Percentiles rank a stretch among this genome's conserved stretches.
These are phyloP conservation scores for Bucco capensis DNA, from an alignment of 2,113 vertebrate species.

Conservation along the genomic window DNA sequence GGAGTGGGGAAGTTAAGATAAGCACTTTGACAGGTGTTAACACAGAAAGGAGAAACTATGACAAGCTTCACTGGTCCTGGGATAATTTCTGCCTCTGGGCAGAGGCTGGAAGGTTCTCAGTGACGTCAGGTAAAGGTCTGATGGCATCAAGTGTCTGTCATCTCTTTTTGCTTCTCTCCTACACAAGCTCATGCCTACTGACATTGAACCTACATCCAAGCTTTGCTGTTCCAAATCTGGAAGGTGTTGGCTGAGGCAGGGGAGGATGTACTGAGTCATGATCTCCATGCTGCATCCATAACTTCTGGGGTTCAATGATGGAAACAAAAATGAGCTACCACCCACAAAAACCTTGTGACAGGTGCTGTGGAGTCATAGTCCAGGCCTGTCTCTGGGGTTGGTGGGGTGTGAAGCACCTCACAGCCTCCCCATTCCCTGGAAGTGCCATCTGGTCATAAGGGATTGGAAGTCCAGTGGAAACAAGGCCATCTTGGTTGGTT, in stretches of 20 bases:
- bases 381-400: not conserved
- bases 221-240: conserved; percentile 48
- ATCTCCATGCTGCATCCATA: not conserved
- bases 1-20: not conserved
- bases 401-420: not conserved
- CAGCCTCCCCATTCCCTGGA: not conserved
- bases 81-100: not conserved
- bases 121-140: not conserved
- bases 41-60: not conserved
- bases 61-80: not conserved
- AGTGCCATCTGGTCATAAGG: not conserved
- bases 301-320: not conserved
- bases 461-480: not conserved
- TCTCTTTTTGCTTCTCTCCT: conserved; percentile 8
- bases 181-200: not conserved
- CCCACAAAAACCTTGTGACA: conserved; percentile 1
- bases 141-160: not conserved
- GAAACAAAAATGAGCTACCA: not conserved
- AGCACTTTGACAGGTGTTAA: not conserved
- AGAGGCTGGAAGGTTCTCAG: not conserved
- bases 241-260: conserved; percentile 30
- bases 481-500: not conserved
- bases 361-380: not conserved
- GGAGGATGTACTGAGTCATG: conserved; percentile 21
- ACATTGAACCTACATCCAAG: not conserved